Evolutionary conservation across 2,797 vertebrate genomes (phyloP), one percentile per base, ranked within the genome.

Genomic region (Eulemur mongoz): DNA sequence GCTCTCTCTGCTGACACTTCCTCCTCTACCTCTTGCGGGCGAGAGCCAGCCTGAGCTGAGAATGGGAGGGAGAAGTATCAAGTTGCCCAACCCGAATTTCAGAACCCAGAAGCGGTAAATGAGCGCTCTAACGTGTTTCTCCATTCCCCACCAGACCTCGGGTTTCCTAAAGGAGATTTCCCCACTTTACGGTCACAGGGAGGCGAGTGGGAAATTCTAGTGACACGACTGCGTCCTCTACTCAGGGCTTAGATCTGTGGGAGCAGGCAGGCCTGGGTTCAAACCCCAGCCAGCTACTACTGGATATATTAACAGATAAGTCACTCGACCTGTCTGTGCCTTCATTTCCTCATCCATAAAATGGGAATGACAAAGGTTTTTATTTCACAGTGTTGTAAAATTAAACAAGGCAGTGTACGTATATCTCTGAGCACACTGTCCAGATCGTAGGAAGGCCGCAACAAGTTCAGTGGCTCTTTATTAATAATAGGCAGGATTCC

Each of bases 171-270:
- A 78, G 63, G 50, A 81, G 30, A 57, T 73, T 96, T 96, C 90
- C 92, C n/a, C 48, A 50, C 80, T 54, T 84, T 45, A 61, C 1
- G 32, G 67, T 4, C 63, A 32, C 38, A 35, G 65, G 81, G 70
- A 78, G 70, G 90, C 59, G 22, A 87, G 20, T 35, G 94, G 93
- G 87, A 82, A 97, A 88, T 95, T 70, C 48, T 93, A 7, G 12
- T 27, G 76, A 57, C 14, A 0, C 8, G 59, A 45, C 79, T 15
- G 10, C 73, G 85, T 32, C 5, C 6, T 45, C 61, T 27, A 13
- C 87, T 73, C 73, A 57, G 89, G 38, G 32, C 48, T 91, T 67
- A 59, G 45, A n/a, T 59, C 83, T 43, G 12, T 25, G 38, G 52
- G 22, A 22, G 35, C 27, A 35, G 63, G 27, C 63, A 6, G 75